These are phyloP conservation scores for Cordilura impudica DNA, from an alignment of 2,888 invertebrate species.

Conservation along the genomic window DNA sequence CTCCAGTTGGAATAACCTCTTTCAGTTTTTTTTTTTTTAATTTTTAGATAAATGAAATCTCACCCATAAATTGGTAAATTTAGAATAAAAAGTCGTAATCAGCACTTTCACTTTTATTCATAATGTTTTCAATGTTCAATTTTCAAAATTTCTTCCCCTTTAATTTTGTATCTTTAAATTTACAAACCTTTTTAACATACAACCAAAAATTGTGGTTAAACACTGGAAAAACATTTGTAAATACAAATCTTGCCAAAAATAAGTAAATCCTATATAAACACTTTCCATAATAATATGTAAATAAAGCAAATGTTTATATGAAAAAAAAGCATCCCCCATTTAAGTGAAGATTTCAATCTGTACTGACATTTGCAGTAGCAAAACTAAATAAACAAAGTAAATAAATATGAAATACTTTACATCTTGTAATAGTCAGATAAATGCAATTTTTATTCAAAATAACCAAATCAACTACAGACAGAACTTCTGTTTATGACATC, in stretches of 20 bases:
- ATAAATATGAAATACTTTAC: not conserved
- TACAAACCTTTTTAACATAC: not conserved
- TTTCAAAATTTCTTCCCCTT: not conserved
- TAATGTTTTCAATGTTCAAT: not conserved
- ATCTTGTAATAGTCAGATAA: not conserved
- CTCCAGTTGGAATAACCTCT: too few relatives aligned
- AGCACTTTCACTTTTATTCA: not conserved
- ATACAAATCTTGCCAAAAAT: constrained; percentile 32
- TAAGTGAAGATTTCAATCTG: constrained; percentile 10
- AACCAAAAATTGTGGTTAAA: constrained; percentile 43
- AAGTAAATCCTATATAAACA: constrained; percentile 51
- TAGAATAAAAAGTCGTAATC: too few relatives aligned
- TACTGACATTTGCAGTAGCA: constrained; percentile 30
- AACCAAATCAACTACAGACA: not conserved
- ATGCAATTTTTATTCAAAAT: constrained; percentile 13
- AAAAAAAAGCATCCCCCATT: constrained; percentile 45
- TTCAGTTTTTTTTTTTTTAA: too few relatives aligned
- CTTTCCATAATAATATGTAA: constrained; percentile 59
- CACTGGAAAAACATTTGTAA: constrained; percentile 38
- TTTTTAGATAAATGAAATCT: too few relatives aligned
- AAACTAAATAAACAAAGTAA: constrained; percentile 8
- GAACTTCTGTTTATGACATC: constrained; percentile 13
- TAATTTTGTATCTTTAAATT: not conserved
- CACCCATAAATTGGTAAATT: too few relatives aligned
- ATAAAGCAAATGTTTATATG: constrained; percentile 25